Evolutionary conservation across 2,113 vertebrate genomes (phyloP).

Genomic region (Albula glossodonta): DNA sequence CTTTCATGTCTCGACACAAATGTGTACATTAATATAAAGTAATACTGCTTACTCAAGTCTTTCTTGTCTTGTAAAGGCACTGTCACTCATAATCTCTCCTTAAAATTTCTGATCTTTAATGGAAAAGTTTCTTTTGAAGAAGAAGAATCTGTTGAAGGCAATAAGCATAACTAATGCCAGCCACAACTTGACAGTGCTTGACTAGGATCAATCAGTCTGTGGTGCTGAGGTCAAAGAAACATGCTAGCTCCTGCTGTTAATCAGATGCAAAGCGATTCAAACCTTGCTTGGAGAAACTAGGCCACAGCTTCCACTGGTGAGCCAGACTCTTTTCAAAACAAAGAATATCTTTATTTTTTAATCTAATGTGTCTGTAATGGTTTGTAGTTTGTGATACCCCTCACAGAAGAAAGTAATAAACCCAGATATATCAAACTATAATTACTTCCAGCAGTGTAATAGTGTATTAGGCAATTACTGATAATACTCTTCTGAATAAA

Average conservation of each 20-base stretch:
- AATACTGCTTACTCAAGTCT: background rate
- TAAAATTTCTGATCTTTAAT: conserved; percentile 9
- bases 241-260: conserved; percentile 31
- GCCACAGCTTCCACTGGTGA: background rate
- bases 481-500: background rate
- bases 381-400: background rate
- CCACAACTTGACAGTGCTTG: conserved; percentile 1
- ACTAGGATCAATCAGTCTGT: conserved; percentile 26
- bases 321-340: background rate
- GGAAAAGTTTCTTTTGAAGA: conserved; percentile 10
- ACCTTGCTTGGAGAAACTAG: background rate
- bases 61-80: background rate
- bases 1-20: background rate
- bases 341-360: background rate
- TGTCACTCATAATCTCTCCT: background rate
- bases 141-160: conserved; percentile 23
- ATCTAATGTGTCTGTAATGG: background rate
- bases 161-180: conserved; percentile 27
- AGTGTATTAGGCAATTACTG: no score
- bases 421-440: background rate
- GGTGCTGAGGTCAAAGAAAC: conserved; percentile 26
- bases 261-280: conserved; percentile 18
- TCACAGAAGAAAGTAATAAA: background rate
- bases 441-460: background rate
- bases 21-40: background rate